phyloP scores from a whole-genome alignment of 2,113 vertebrate genomes.

The Toxotes jaculatrix region DNA sequence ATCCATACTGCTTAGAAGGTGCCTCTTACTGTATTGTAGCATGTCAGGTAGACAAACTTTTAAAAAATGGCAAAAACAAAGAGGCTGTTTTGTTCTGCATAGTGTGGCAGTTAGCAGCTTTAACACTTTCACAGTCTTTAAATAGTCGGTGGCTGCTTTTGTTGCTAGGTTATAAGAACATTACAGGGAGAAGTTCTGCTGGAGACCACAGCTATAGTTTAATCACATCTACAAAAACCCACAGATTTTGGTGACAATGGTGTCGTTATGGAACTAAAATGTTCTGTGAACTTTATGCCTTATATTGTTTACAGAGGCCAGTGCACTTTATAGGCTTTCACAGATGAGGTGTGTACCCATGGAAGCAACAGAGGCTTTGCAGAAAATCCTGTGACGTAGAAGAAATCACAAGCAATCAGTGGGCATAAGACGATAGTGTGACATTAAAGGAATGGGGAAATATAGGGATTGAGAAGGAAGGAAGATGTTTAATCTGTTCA shows the following conservation, averaged over 20 bases:
- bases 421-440: constrained; percentile 48
- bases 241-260: neutral
- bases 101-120: constrained; percentile 38
- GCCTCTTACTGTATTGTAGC: neutral
- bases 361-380: constrained; percentile 40
- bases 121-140: constrained; percentile 65
- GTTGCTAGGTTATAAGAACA: constrained; percentile 70
- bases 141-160: constrained; percentile 60
- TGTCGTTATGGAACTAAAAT: neutral
- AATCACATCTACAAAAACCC: constrained; percentile 20
- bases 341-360: constrained; percentile 10
- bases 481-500: constrained; percentile 74
- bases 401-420: constrained; percentile 60
- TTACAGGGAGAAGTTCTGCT: constrained; percentile 37
- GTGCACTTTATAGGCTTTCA: neutral
- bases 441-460: constrained; percentile 15
- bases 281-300: constrained; percentile 1
- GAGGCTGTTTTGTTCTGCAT: constrained; percentile 7
- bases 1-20: neutral
- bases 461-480: constrained; percentile 43
- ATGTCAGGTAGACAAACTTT: constrained; percentile 7
- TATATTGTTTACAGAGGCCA: neutral
- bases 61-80: constrained; percentile 37
- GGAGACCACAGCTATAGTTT: constrained; percentile 33
- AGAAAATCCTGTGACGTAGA: constrained; percentile 56